Evolutionary conservation across 2,113 vertebrate genomes (phyloP).

Genomic region (Eidolon helvum): DNA sequence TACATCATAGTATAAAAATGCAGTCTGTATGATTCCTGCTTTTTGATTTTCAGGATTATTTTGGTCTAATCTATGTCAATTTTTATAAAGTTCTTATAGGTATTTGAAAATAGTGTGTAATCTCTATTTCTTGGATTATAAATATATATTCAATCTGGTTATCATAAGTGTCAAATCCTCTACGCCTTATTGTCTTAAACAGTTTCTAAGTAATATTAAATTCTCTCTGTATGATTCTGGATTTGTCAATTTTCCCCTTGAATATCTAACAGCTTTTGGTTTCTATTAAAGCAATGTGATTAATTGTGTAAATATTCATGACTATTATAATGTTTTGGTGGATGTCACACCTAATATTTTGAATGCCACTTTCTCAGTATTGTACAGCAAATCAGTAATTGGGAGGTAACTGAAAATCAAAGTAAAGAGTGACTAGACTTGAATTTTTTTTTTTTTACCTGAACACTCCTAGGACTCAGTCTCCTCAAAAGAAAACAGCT

Average conservation of each 20-base stretch:
- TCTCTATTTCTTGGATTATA: neutral
- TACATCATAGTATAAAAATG: neutral
- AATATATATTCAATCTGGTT: neutral
- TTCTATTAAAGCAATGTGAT: neutral
- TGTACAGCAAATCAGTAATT: neutral
- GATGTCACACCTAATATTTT: neutral
- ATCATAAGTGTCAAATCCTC: neutral
- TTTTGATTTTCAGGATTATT: neutral
- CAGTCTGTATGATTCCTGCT: neutral
- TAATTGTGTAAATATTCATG: neutral
- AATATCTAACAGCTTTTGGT: neutral
- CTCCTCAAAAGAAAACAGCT: neutral
- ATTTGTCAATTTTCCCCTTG: neutral
- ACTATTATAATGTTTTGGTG: neutral
- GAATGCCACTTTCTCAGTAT: neutral
- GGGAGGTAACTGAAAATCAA: neutral
- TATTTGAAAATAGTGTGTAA: neutral
- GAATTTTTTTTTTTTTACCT: neutral
- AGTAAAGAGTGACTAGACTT: neutral
- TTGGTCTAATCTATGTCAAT: neutral
- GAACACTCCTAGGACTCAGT: neutral
- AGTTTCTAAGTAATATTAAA: neutral
- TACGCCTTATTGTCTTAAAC: neutral
- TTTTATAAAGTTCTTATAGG: neutral
- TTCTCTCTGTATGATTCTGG: neutral